Conservation (phyloP, 2,888 invertebrate genomes). For the Acanthosepion lycidas region DNA sequence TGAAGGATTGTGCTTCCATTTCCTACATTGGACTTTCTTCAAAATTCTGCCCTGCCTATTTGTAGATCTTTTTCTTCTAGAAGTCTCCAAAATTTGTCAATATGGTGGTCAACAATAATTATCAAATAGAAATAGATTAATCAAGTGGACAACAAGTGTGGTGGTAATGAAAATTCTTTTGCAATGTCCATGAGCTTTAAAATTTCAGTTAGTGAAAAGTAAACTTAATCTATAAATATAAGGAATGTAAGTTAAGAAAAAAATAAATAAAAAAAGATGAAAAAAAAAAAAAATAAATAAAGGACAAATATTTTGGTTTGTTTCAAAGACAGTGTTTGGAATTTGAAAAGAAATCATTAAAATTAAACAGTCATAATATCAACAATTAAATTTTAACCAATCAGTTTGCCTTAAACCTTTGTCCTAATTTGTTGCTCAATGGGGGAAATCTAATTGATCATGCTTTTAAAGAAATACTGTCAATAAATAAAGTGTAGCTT, state of each 20-base stretch:
- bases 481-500: neutral
- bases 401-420: neutral
- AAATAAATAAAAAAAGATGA: neutral
- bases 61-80: neutral
- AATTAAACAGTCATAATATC: neutral
- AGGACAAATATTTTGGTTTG: no score
- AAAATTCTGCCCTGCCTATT: neutral
- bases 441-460: neutral
- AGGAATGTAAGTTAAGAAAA: neutral
- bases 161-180: neutral
- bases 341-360: neutral
- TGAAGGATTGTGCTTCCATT: neutral
- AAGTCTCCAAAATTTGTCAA: conserved; percentile 1
- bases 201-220: neutral
- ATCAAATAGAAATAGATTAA: neutral
- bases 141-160: neutral
- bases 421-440: neutral
- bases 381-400: neutral
- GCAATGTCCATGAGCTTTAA: neutral
- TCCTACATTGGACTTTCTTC: no score
- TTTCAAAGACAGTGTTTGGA: no score
- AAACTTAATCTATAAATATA: neutral
- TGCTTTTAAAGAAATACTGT: neutral
- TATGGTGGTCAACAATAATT: neutral
- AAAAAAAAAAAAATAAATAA: neutral